A percentile compares a stretch with the other conserved stretches of the same genome.
Evolutionary conservation across 2,113 vertebrate genomes (phyloP).

Genomic region (Rhagologus leucostigma): DNA sequence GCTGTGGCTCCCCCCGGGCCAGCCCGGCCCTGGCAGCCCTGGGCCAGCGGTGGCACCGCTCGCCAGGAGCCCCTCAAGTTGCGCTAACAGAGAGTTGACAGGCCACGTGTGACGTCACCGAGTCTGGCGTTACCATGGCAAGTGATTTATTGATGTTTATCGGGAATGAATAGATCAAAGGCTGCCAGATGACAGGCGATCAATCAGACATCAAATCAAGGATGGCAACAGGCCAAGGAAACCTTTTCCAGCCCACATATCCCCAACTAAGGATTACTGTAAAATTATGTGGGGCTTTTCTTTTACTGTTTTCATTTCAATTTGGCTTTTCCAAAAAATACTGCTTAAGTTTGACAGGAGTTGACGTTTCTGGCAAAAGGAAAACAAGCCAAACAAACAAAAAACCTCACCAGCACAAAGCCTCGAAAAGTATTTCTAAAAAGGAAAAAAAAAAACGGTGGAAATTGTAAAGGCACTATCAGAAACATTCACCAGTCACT

Average conservation of each 20-base stretch:
- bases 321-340: slow-evolving; percentile 60
- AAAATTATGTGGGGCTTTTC: slow-evolving; percentile 78
- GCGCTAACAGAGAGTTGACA: slow-evolving; percentile 76
- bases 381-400: slow-evolving; percentile 27
- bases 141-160: slow-evolving; percentile 99
- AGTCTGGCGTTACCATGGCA: slow-evolving; percentile 80
- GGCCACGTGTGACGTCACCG: slow-evolving; percentile 86
- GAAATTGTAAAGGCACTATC: slow-evolving; percentile 49
- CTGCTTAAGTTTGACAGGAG: slow-evolving; percentile 61
- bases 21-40: slow-evolving; percentile 5
- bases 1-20: neutral
- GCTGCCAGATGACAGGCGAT: slow-evolving; percentile 87
- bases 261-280: slow-evolving; percentile 75
- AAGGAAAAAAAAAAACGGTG: neutral
- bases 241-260: slow-evolving; percentile 81
- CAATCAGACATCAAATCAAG: slow-evolving; percentile 98
- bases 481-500: slow-evolving; percentile 73
- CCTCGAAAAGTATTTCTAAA: slow-evolving; percentile 44
- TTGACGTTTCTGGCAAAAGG: slow-evolving; percentile 48
- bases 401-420: neutral
- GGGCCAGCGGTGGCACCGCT: neutral
- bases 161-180: slow-evolving; percentile 99
- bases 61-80: slow-evolving; percentile 61
- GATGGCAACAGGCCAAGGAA: slow-evolving; percentile 91
- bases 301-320: slow-evolving; percentile 42